Conservation (phyloP, 2,888 invertebrate genomes). For the Phanerotoma sp. region DNA sequence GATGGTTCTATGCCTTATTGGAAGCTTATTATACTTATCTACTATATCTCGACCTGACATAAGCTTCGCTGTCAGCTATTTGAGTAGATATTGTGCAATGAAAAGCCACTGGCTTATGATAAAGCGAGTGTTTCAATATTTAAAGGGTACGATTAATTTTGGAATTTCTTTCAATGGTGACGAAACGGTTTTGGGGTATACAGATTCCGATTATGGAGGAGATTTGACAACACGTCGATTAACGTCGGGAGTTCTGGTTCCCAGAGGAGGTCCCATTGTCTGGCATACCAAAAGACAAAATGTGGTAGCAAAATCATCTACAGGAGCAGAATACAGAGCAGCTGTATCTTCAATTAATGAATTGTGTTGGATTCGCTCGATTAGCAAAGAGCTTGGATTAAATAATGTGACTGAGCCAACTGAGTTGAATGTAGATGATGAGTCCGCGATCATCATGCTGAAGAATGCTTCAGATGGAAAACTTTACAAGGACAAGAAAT, state of each 20-base stretch:
- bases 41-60: conserved; percentile 41
- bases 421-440: conserved; percentile 38
- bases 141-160: conserved; percentile 30
- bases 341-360: conserved; percentile 42
- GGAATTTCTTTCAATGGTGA: conserved; percentile 38
- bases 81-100: conserved; percentile 35
- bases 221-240: conserved; percentile 30
- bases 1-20: conserved; percentile 27
- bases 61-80: conserved; percentile 38
- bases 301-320: conserved; percentile 35
- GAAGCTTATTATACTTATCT: conserved; percentile 32
- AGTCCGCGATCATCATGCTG: no score
- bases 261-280: conserved; percentile 40
- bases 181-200: conserved; percentile 24
- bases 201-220: conserved; percentile 37
- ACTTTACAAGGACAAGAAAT: conserved; percentile 44
- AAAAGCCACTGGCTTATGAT: conserved; percentile 32
- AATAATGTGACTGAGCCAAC: conserved; percentile 33
- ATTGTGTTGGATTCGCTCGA: conserved; percentile 40
- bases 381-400: conserved; percentile 34
- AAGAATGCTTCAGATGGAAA: no score
- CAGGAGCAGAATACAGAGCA: conserved; percentile 45
- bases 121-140: conserved; percentile 31
- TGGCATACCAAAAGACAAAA: conserved; percentile 38
- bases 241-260: conserved; percentile 38